These are phyloP conservation scores for Cryptosula pallasiana DNA, from an alignment of 2,888 invertebrate genomes.

Conservation along the genomic window DNA sequence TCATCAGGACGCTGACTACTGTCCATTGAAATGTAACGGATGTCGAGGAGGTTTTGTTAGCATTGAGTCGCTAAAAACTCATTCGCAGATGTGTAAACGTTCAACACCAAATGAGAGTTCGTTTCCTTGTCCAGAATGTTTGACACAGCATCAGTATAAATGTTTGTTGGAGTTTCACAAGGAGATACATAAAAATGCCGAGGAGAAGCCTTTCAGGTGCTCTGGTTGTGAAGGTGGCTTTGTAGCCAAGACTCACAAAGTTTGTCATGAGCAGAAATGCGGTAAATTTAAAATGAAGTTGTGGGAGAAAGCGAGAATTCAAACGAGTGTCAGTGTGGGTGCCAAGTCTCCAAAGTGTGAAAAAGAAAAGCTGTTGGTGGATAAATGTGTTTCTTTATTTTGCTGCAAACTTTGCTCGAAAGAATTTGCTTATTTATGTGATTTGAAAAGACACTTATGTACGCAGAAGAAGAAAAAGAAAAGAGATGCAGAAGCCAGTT, in stretches of 20 bases:
- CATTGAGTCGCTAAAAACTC: not conserved
- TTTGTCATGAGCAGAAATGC: not conserved
- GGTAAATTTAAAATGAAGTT: not conserved
- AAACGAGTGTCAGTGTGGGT: not conserved
- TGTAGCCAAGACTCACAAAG: not conserved
- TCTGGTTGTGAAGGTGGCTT: slow-evolving; percentile 3
- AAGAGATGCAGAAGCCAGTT: not conserved
- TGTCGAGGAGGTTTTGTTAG: not conserved
- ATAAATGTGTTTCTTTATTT: not conserved
- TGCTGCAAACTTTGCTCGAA: not conserved
- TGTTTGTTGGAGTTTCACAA: slow-evolving; percentile 10
- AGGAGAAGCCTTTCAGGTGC: not conserved
- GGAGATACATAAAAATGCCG: not conserved
- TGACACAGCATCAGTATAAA: not conserved
- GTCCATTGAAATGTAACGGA: not conserved
- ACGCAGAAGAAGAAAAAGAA: not conserved
- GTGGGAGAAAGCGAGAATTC: not conserved
- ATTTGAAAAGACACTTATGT: not conserved
- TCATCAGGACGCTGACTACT: not conserved
- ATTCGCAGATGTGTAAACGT: not conserved
- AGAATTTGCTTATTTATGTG: slow-evolving; percentile 11
- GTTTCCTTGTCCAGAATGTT: not conserved
- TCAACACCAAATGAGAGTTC: not conserved
- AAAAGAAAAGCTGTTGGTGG: no score
- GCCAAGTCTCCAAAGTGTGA: not conserved